Conservation (phyloP, 2,797 vertebrate species). For the Cacajao melanocephalus region DNA sequence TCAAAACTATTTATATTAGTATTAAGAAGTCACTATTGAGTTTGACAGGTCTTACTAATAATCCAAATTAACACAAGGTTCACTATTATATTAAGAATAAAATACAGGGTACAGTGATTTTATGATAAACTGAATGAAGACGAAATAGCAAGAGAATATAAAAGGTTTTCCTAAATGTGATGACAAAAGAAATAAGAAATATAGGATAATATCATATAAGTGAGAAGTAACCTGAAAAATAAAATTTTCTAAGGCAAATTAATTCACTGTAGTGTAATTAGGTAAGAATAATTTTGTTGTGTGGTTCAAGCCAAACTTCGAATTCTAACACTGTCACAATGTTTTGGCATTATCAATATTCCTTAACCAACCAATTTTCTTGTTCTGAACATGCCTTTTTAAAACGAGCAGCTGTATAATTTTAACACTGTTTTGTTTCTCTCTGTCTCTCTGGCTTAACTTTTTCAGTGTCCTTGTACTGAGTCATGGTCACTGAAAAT, state of each 20-base stretch:
- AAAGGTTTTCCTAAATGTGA: not conserved
- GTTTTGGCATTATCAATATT: conserved; percentile 17
- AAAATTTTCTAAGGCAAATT: not conserved
- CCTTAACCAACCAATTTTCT: not conserved
- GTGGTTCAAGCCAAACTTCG: not conserved
- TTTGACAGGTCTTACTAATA: not conserved
- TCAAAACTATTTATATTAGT: not conserved
- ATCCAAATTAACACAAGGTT: not conserved
- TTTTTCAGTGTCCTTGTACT: not conserved
- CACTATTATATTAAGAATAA: not conserved
- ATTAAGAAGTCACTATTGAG: not conserved
- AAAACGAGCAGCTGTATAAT: not conserved
- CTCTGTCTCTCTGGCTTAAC: not conserved
- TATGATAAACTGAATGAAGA: not conserved
- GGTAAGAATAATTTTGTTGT: not conserved
- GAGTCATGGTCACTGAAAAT: not conserved
- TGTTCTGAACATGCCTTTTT: not conserved
- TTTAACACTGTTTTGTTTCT: not conserved
- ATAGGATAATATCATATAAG: not conserved
- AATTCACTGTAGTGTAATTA: not conserved
- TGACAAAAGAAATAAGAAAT: not conserved
- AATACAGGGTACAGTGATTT: not conserved
- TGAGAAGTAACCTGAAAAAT: not conserved
- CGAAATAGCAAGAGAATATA: not conserved
- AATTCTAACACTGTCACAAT: conserved; percentile 6